phyloP scores from a whole-genome alignment of 2,113 vertebrate genomes.

The Dasypus novemcinctus region DNA sequence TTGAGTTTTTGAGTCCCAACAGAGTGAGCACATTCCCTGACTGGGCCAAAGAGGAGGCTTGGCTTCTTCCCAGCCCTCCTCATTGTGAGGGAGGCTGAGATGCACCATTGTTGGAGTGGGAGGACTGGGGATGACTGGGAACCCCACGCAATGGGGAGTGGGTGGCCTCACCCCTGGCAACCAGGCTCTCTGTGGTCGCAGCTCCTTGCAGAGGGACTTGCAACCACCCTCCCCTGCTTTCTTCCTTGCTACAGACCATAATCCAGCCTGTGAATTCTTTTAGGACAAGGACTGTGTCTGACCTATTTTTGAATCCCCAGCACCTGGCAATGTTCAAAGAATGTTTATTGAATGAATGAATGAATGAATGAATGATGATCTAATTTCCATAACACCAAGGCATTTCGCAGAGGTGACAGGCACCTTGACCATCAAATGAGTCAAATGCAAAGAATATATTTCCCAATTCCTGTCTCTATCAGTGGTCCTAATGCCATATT shows the following conservation, averaged over 20 bases:
- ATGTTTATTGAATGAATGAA: constrained; percentile 13
- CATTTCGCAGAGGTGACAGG: not conserved
- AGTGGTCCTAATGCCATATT: not conserved
- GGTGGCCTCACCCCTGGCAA: constrained; percentile 26
- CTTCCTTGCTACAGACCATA: not conserved
- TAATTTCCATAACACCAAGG: not conserved
- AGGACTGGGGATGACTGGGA: not conserved
- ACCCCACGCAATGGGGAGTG: not conserved
- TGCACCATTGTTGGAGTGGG: not conserved
- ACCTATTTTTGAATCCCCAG: constrained; percentile 13
- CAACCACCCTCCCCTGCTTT: not conserved
- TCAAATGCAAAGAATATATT: not conserved
- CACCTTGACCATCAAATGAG: not conserved
- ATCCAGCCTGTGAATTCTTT: not conserved
- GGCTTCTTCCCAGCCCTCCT: constrained; percentile 46
- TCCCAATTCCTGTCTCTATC: not conserved
- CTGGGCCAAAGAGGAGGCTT: constrained; percentile 2
- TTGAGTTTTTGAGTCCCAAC: constrained; percentile 54
- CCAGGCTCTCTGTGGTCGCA: not conserved
- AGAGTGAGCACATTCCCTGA: constrained; percentile 52
- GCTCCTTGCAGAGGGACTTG: not conserved
- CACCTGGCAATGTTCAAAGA: not conserved
- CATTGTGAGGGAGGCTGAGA: constrained; percentile 30
- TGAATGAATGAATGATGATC: not conserved
- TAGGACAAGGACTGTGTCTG: not conserved